Base-by-base conservation (phyloP, 2,113 vertebrate genomes). In the Malurus alboscapulatus region DNA sequence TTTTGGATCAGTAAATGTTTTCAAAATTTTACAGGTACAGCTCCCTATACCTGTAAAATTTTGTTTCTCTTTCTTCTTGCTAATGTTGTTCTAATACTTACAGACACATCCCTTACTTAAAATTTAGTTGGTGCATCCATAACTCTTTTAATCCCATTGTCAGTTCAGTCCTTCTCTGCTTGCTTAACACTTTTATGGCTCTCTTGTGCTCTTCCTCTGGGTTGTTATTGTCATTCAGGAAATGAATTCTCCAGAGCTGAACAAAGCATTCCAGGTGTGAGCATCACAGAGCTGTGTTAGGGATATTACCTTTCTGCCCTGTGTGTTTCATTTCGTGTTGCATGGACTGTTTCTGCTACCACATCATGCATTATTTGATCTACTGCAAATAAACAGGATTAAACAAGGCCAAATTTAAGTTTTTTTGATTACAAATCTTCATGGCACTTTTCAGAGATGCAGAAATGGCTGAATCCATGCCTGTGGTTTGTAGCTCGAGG, bases 211-310 rank as follows among this genome's bases (percentile, higher is more conserved):
- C 32, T 47, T 83, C 59, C 51, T 58, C 63, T 4, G 15, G 66
- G 44, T 90, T 80, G 9, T 45, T 82, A 14, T 10, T 89, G n/a
- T 79, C 48, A 45, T 42, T 67, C 51, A 94, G 95, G 92, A 93
- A 92, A 92, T 77, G 55, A 92, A 34, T 88, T 95, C 85, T 83
- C 36, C 79, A 83, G 72, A 84, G 61, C 59, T 80, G 72, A 62
- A 24, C 17, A 14, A 65, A 73, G 18, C 26, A 67, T 94, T 79
- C 51, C 72, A 92, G 83, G 85, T 92, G 59, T 85, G 78, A 54
- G 38, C 57, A 58, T 34, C 78, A 20, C 29, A 58, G 62, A 57
- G 10, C 27, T 45, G 34, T 72, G 22, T 53, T 38, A 45, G 66
- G 53, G 32, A 12, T 90, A 45, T 71, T 87, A 86, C 69, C 63